Evolutionary conservation across 2,888 invertebrate genomes (phyloP), one percentile per base, ranked within the genome.

Genomic region (Nipponacmea schrenckii): DNA sequence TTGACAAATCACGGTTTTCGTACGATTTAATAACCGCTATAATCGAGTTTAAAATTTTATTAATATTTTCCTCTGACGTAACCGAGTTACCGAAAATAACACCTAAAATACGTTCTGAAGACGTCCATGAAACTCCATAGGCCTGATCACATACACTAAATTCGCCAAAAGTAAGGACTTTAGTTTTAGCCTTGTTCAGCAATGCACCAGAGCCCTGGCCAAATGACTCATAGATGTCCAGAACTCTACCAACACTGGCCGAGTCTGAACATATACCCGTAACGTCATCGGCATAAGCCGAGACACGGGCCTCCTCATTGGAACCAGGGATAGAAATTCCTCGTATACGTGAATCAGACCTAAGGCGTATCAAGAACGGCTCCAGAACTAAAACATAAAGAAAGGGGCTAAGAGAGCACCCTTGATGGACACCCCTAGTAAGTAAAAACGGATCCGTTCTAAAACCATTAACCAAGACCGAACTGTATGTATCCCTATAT

Each of bases 231-330:
- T 50, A 46, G 39, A 69, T 46, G 46, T 69, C 46, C 24, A 69
- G 48, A 27, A 69, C 46, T 31, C 50, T 63, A 48, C 50, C 48
- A 8, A 45, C 67, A 64, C 67, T 70, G 50, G 14, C 50, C 63
- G 48, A 48, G 39, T 45, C 45, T 20, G 31, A 62, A 46, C 71
- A 70, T 44, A 63, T 68, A 15, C 69, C 62, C 56, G 56, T 67
- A 68, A 71, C 71, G 63, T 71, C 69, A 62, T 75, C 75, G 24
- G 71, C 73, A 63, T 50, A 48, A n/a, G 56, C 56, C 20, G 56
- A 7, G n/a, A 24, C 56, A 20, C 24, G 56, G 15, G 56, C 24
- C 20, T 56, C 56, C 8, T 24, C 24, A 14, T 56, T 20, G 10
- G 44, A 39, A 62, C 68, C 64, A 15, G 56, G 56, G 24, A 56